phyloP scores from a whole-genome alignment of 2,888 invertebrate genomes.

The Kryphioiulus occultus region DNA sequence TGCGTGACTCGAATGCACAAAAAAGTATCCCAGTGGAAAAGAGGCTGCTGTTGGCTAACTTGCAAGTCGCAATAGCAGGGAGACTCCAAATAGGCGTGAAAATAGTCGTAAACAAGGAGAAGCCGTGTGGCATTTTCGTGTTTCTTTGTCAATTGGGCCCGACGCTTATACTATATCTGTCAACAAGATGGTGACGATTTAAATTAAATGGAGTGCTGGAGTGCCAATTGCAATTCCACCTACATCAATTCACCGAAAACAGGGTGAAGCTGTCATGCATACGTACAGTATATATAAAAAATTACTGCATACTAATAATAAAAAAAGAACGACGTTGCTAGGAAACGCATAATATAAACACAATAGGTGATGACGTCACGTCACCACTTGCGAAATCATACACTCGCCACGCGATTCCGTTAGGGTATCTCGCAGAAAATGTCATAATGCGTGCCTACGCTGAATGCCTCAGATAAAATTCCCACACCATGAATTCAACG shows the following conservation, averaged over 20 bases:
- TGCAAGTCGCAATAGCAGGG: background rate
- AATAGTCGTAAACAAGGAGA: background rate
- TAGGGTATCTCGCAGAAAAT: background rate
- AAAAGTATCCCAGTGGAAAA: background rate
- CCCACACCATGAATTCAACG: no score
- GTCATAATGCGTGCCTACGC: background rate
- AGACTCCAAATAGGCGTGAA: slow-evolving; percentile 17
- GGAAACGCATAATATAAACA: slow-evolving; percentile 1
- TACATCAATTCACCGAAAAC: background rate
- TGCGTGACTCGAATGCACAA: slow-evolving; percentile 9
- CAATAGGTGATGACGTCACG: background rate
- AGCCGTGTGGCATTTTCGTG: background rate
- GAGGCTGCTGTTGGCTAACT: background rate
- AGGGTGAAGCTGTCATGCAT: background rate
- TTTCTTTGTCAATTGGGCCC: background rate
- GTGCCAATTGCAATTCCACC: slow-evolving; percentile 1
- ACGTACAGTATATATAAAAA: background rate
- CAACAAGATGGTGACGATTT: background rate
- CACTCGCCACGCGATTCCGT: background rate
- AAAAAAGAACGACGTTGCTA: background rate
- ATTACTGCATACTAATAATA: background rate
- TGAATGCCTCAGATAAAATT: no score
- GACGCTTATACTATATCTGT: background rate
- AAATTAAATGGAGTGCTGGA: slow-evolving; percentile 20
- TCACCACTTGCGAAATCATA: background rate